A percentile compares a stretch with the other conserved stretches of the same genome.
Conservation (phyloP, 2,113 vertebrate species). For the Aleadryas rufinucha region DNA sequence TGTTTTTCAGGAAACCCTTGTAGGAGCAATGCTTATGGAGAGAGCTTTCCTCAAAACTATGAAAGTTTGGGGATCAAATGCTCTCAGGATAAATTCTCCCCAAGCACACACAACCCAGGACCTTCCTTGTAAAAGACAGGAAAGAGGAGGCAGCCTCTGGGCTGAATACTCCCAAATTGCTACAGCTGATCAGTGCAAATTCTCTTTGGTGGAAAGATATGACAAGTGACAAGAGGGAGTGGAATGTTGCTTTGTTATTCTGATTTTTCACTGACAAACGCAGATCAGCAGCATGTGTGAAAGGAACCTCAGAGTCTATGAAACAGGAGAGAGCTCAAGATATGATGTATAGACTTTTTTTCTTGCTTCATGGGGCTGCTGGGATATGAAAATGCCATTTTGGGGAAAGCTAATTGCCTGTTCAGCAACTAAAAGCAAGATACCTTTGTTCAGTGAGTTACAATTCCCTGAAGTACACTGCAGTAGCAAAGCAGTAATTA, state of each 20-base stretch:
- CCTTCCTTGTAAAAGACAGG: background rate
- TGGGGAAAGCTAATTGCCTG: conserved; percentile 44
- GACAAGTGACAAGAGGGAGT: background rate
- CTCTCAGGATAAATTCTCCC: background rate
- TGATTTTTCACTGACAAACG: background rate
- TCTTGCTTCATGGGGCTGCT: background rate
- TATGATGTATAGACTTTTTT: conserved; percentile 12
- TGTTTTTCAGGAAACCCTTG: background rate
- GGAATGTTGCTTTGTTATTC: conserved; percentile 31
- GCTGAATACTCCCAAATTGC: background rate
- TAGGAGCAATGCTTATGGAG: background rate
- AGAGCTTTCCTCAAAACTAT: background rate
- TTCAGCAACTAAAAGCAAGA: conserved; percentile 51
- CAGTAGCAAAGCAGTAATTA: conserved; percentile 45
- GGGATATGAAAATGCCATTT: conserved; percentile 32
- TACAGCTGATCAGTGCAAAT: background rate
- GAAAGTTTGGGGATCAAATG: background rate
- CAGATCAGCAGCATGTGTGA: background rate
- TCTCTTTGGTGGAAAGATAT: background rate
- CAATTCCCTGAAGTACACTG: conserved; percentile 24
- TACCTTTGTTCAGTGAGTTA: conserved; percentile 54
- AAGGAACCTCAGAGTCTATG: background rate
- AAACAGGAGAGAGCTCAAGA: background rate
- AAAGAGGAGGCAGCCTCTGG: background rate
- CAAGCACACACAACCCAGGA: background rate